Percentiles rank a stretch among this genome's conserved stretches.
Conservation (phyloP, 2,797 vertebrate species). For the Helarctos malayanus region DNA sequence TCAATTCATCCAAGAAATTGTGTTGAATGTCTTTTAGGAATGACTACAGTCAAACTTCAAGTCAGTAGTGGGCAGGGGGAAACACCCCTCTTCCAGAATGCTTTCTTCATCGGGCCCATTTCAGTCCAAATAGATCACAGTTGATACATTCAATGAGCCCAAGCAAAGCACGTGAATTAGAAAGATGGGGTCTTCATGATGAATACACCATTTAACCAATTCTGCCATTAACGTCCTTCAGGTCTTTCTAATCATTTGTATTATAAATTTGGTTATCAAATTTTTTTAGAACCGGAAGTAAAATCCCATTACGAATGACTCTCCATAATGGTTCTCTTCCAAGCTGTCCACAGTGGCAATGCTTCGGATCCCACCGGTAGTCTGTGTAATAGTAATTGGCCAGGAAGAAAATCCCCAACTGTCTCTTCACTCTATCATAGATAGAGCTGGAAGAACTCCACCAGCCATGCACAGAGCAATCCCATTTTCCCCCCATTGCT, state of each 20-base stretch:
- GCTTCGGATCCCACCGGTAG: not conserved
- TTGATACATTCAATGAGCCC: not conserved
- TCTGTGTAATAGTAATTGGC: not conserved
- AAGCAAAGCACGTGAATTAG: conserved; percentile 37
- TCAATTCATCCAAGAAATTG: not conserved
- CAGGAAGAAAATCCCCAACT: not conserved
- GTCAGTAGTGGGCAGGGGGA: not conserved
- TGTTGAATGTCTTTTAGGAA: conserved; percentile 31
- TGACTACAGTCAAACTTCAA: not conserved
- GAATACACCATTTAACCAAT: conserved; percentile 33
- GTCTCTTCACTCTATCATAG: not conserved
- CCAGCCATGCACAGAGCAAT: not conserved
- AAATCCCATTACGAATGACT: conserved; percentile 33
- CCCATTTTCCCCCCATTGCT: not conserved
- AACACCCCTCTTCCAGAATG: not conserved
- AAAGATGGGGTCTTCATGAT: conserved; percentile 4
- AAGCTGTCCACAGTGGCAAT: not conserved
- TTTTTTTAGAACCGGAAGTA: conserved; percentile 51
- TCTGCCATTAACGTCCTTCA: conserved; percentile 6
- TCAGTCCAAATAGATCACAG: conserved; percentile 1
- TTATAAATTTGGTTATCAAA: conserved; percentile 56
- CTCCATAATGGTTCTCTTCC: not conserved
- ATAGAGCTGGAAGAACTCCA: not conserved
- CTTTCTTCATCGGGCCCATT: not conserved
- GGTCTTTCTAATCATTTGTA: conserved; percentile 41